Conservation (phyloP, 2,888 invertebrate species). For the Tillus elongatus region DNA sequence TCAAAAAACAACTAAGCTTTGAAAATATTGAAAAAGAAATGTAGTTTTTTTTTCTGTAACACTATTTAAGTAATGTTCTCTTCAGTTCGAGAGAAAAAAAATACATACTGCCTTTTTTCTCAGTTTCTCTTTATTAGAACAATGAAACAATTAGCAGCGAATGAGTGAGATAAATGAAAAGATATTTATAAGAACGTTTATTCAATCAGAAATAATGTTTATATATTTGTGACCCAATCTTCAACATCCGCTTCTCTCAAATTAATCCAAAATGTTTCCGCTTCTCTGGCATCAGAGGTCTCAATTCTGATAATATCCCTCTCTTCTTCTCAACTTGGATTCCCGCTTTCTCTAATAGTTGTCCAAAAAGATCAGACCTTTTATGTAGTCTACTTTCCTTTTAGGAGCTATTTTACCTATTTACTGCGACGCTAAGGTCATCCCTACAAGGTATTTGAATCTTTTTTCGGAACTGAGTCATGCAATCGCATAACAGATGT, state of each 20-base stretch:
- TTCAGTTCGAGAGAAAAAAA: background rate
- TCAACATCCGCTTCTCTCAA: background rate
- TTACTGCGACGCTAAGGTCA: no score
- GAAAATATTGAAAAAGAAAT: background rate
- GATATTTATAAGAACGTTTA: background rate
- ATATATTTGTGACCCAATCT: background rate
- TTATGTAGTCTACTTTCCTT: no score
- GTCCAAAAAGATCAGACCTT: no score
- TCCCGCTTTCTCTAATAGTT: no score
- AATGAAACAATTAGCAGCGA: background rate
- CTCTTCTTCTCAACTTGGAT: background rate
- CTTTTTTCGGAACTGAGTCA: no score
- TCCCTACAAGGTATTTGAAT: no score
- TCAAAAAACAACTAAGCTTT: background rate
- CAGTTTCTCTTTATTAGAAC: background rate
- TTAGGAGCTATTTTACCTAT: no score
- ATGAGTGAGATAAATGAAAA: background rate
- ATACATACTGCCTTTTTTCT: constrained; percentile 1
- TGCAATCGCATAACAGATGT: no score
- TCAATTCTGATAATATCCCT: constrained; percentile 5
- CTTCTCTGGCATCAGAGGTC: constrained; percentile 3
- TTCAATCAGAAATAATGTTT: background rate
- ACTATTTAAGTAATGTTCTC: background rate
- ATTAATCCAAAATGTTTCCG: background rate
- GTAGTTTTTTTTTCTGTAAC: no score